These are phyloP conservation scores for Cotesia typhae DNA, from an alignment of 1,140 invertebrate species.

Conservation along the genomic window DNA sequence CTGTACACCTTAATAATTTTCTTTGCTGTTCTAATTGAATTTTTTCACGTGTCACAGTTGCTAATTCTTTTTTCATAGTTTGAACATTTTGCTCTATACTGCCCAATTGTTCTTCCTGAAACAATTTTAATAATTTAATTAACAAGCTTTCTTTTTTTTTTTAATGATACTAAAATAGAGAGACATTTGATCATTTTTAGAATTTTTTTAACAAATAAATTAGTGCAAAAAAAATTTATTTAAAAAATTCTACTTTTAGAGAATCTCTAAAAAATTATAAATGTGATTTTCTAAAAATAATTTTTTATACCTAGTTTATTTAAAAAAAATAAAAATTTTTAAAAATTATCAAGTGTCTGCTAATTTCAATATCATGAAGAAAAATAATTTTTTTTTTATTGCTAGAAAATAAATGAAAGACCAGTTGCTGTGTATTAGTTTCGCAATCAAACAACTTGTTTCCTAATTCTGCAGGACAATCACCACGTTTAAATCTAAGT, in stretches of 20 bases:
- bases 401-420: conserved; percentile 32
- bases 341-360: too few species aligned
- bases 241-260: too few species aligned
- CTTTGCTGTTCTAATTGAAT: conserved; percentile 67
- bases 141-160: background rate
- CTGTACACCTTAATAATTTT: conserved; percentile 61
- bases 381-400: conserved; percentile 12
- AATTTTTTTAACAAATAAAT: too few species aligned
- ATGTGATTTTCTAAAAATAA: too few species aligned
- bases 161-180: background rate
- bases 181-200: too few species aligned
- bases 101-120: conserved; percentile 69
- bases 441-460: conserved; percentile 43
- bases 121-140: conserved; percentile 13
- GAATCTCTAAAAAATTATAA: too few species aligned
- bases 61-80: conserved; percentile 70
- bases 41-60: conserved; percentile 68
- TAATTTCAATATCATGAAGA: conserved; percentile 4
- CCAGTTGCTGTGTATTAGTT: conserved; percentile 52
- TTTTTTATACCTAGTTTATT: too few species aligned
- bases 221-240: too few species aligned
- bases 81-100: conserved; percentile 72
- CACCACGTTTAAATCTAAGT: conserved; percentile 34
- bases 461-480: conserved; percentile 51
- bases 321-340: too few species aligned